Base-by-base conservation (phyloP, 1,140 invertebrate genomes). In the Panulirus ornatus region DNA sequence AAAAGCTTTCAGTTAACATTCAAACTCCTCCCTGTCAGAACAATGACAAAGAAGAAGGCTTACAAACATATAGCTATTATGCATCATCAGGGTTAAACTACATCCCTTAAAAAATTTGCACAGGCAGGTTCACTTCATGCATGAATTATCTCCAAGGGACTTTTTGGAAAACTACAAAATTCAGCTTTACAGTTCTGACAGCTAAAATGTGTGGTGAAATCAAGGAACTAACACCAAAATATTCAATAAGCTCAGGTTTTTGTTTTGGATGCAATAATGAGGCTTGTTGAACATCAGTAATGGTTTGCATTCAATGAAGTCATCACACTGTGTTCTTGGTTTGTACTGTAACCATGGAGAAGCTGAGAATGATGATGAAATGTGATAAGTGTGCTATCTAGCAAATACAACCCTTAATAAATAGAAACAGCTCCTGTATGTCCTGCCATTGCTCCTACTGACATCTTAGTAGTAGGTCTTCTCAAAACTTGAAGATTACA, bases 281-380 rank as follows among this genome's bases (percentile, higher is more conserved):
- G 40, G 14, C 38, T 63, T 81, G 30, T n/a, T 42, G 76, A 81
- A 71, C 44, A 54, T 27, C 76, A 3, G 30, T 19, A n/a, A 81
- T 42, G 75, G 58, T 63, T 79, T 47, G 22, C 40, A n/a, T 88
- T 54, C 47, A 38, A 51, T 58, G 54, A 89, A 83, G 73, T 89
- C 87, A 63, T 58, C 78, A 81, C 63, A 83, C 66, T 89, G 79
- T 83, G 87, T 89, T 89, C 54, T 89, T 89, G 87, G 87, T 89
- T 89, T 89, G 87, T 89, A 89, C 87, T 89, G 87, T 89, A 82
- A 89, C 87, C 87, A 89, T 89, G 87, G 87, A 89, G 87, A 83
- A 88, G 86, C 86, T 63, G 78, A 82, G 87, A 89, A 82, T 82
- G 87, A 83, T 89, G 87, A 82, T 83, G 87, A 88, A 71, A 81